phyloP scores from a whole-genome alignment of 2,888 invertebrate genomes.

The Schizotus pectinicornis region DNA sequence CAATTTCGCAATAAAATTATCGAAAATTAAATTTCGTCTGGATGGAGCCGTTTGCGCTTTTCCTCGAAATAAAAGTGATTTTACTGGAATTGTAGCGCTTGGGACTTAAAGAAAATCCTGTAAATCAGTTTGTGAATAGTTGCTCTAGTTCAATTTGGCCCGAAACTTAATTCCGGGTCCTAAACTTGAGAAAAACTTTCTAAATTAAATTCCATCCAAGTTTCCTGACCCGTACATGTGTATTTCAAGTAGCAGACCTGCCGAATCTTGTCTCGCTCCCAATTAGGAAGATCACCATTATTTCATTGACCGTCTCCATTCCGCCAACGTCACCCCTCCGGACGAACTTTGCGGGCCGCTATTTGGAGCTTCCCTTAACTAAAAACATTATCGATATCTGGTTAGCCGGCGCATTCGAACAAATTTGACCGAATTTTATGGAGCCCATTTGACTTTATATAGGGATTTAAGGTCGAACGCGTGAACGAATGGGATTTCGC shows the following conservation, averaged over 20 bases:
- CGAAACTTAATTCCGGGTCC: slow-evolving; percentile 47
- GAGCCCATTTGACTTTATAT: slow-evolving; percentile 6
- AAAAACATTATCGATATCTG: slow-evolving; percentile 26
- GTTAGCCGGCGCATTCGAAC: slow-evolving; percentile 12
- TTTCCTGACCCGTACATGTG: slow-evolving; percentile 47
- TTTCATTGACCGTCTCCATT: slow-evolving; percentile 16
- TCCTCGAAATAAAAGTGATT: no score
- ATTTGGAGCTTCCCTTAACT: slow-evolving; percentile 10
- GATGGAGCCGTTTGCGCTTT: no score
- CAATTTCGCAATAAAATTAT: no score
- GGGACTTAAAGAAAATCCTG: slow-evolving; percentile 23
- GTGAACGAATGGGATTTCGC: background rate
- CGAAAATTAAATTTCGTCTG: no score
- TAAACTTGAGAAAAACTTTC: slow-evolving; percentile 51
- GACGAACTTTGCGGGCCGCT: slow-evolving; percentile 4
- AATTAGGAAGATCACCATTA: slow-evolving; percentile 37
- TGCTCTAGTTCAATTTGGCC: slow-evolving; percentile 49
- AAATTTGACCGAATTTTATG: slow-evolving; percentile 18
- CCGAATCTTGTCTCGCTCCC: slow-evolving; percentile 35
- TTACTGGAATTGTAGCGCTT: no score
- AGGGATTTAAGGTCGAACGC: slow-evolving; percentile 3
- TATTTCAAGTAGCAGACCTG: slow-evolving; percentile 37
- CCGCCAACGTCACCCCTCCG: background rate
- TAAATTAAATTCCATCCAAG: slow-evolving; percentile 51
- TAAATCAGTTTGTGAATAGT: slow-evolving; percentile 54